These are phyloP conservation scores for Melieria crassipennis DNA, from an alignment of 2,888 invertebrate genomes.

Conservation along the genomic window DNA sequence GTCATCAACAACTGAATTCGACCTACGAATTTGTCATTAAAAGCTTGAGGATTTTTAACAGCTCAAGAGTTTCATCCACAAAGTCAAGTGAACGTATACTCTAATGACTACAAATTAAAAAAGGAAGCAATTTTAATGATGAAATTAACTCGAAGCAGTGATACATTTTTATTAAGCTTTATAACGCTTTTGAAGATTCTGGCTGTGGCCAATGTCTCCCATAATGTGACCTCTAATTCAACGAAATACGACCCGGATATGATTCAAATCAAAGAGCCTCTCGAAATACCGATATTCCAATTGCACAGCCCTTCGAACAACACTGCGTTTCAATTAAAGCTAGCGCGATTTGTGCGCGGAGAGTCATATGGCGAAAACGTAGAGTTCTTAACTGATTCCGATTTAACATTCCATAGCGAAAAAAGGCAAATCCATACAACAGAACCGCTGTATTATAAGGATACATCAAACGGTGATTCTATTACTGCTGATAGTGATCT, in stretches of 20 bases:
- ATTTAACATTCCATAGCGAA: constrained; percentile 14
- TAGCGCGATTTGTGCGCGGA: constrained; percentile 5
- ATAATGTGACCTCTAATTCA: no score
- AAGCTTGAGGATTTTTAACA: no score
- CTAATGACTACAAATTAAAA: no score
- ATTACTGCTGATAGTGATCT: constrained; percentile 8
- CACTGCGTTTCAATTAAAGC: constrained; percentile 1
- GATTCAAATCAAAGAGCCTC: neutral
- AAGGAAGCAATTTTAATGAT: no score
- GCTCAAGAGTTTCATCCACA: no score
- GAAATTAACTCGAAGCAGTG: neutral
- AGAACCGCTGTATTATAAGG: constrained; percentile 37
- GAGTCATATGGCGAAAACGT: constrained; percentile 15
- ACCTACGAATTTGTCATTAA: no score
- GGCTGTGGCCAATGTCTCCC: no score
- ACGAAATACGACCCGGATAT: no score
- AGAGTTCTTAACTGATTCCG: constrained; percentile 18
- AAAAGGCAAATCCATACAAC: constrained; percentile 17
- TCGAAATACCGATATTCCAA: neutral
- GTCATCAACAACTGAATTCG: no score
- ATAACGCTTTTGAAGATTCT: neutral
- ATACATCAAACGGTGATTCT: constrained; percentile 7
- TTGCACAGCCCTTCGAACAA: constrained; percentile 1
- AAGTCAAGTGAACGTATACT: no score
- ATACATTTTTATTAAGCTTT: neutral